Evolutionary conservation across 2,113 vertebrate species (phyloP).

Genomic region (Sinocyclocheilus anshuiensis): DNA sequence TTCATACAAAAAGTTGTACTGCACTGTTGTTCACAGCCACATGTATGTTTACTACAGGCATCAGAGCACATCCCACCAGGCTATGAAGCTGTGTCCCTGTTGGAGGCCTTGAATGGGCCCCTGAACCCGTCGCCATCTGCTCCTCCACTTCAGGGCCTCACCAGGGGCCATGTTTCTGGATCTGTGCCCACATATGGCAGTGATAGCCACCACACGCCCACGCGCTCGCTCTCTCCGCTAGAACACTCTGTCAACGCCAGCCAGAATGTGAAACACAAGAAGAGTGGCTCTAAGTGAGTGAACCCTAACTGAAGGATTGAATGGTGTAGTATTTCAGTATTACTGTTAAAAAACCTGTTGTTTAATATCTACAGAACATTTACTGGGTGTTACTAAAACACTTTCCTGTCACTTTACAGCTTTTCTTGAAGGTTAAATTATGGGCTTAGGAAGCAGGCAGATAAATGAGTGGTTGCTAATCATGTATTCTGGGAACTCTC

Average conservation of each 20-base stretch:
- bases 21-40: neutral
- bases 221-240: constrained; percentile 81
- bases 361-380: neutral
- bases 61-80: constrained; percentile 93
- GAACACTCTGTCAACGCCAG: constrained; percentile 80
- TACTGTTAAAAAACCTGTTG: neutral
- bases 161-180: constrained; percentile 78
- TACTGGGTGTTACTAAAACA: neutral
- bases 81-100: constrained; percentile 92
- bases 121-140: constrained; percentile 81
- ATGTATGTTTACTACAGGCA: constrained; percentile 72
- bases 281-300: constrained; percentile 89
- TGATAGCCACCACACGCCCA: constrained; percentile 78
- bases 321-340: neutral
- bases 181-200: constrained; percentile 82
- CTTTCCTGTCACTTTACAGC: neutral
- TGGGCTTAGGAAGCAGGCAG: neutral
- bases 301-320: neutral
- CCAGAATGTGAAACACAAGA: constrained; percentile 86
- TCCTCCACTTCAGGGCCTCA: constrained; percentile 78
- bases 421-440: constrained; percentile 3
- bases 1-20: neutral
- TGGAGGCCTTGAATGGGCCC: constrained; percentile 95
- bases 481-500: constrained; percentile 34
- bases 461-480: neutral